Percentiles rank a stretch among this genome's conserved stretches.
phyloP scores from a whole-genome alignment of 2,113 vertebrate genomes.

The Triplophysa rosa region DNA sequence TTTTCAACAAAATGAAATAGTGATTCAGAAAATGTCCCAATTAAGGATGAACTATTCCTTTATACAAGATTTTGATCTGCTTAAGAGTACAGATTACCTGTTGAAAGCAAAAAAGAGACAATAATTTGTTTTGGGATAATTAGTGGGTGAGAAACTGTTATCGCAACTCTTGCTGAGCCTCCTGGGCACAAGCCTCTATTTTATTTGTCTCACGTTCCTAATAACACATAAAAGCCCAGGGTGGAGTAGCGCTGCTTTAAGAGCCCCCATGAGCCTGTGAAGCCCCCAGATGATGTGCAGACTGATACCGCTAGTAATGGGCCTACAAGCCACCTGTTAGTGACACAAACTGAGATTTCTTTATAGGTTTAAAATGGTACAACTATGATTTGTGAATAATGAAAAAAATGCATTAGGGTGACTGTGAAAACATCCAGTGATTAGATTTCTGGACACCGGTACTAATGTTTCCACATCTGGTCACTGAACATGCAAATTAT shows the following conservation, averaged over 20 bases:
- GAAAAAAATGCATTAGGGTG: not conserved
- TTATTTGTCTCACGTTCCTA: slow-evolving; percentile 44
- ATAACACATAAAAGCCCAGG: slow-evolving; percentile 44
- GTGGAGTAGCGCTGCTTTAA: slow-evolving; percentile 31
- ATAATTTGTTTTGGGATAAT: not conserved
- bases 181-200: slow-evolving; percentile 9
- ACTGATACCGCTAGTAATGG: slow-evolving; percentile 28
- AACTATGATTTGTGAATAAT: not conserved
- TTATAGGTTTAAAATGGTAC: not conserved
- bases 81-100: not conserved
- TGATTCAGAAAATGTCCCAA: no score
- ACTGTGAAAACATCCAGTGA: no score
- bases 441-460: not conserved
- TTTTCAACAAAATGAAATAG: no score
- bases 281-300: not conserved
- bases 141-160: slow-evolving; percentile 19
- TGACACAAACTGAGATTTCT: slow-evolving; percentile 4
- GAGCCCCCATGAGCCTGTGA: slow-evolving; percentile 27
- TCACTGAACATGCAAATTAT: not conserved
- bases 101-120: not conserved
- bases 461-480: not conserved
- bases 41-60: not conserved
- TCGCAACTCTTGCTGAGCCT: slow-evolving; percentile 21
- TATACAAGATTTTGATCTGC: not conserved
- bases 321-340: slow-evolving; percentile 13